phyloP scores from a whole-genome alignment of 2,888 invertebrate species.

The Nycteola revayana region DNA sequence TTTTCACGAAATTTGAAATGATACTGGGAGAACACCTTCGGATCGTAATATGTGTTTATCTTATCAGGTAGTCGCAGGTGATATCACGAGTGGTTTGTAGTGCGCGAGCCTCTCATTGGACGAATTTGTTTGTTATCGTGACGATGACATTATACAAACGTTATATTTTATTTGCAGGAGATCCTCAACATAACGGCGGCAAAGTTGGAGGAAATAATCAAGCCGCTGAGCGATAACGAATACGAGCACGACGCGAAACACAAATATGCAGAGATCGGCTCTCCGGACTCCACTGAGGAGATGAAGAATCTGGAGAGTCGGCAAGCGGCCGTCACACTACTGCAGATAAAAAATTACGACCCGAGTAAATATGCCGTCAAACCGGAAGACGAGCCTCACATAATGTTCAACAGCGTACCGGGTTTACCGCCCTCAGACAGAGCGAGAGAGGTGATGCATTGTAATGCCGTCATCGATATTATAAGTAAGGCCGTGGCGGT shows the following conservation, averaged over 20 bases:
- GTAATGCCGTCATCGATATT: constrained; percentile 78
- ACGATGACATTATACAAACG: constrained; percentile 57
- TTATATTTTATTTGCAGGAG: constrained; percentile 77
- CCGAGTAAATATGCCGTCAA: constrained; percentile 72
- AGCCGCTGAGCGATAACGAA: constrained; percentile 64
- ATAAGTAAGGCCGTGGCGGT: constrained; percentile 78
- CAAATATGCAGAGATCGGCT: constrained; percentile 70
- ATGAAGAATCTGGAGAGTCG: constrained; percentile 79
- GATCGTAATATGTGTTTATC: constrained; percentile 62
- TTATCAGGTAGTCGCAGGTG: constrained; percentile 63
- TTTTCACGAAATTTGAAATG: constrained; percentile 60
- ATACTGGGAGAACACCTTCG: constrained; percentile 62
- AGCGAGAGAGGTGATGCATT: constrained; percentile 77
- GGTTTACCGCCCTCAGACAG: constrained; percentile 80
- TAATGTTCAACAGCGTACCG: constrained; percentile 82
- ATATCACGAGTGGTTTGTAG: constrained; percentile 66
- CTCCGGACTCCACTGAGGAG: constrained; percentile 77
- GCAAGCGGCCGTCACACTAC: constrained; percentile 76
- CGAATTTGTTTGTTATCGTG: constrained; percentile 61
- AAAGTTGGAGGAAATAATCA: constrained; percentile 82
- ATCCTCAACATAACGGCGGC: constrained; percentile 80
- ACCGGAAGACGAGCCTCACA: constrained; percentile 75
- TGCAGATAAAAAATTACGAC: constrained; percentile 79
- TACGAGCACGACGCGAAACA: constrained; percentile 58
- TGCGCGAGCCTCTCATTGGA: constrained; percentile 66